These are phyloP conservation scores for Corythucha ciliata DNA, from an alignment of 2,888 invertebrate genomes.

Conservation along the genomic window DNA sequence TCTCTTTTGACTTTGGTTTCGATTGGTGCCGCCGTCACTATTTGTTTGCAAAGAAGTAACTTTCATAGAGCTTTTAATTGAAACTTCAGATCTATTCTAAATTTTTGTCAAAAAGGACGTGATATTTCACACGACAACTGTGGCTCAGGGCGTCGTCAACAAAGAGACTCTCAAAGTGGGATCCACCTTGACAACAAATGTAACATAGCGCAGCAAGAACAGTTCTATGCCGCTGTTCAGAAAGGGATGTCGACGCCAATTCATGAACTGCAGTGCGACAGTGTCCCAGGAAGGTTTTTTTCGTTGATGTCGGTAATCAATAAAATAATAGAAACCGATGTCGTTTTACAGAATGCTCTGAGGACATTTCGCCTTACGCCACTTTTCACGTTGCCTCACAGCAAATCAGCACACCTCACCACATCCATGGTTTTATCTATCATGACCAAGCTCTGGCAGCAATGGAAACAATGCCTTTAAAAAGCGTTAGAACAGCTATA, in stretches of 20 bases:
- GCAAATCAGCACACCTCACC: slow-evolving; percentile 34
- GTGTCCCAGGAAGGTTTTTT: slow-evolving; percentile 35
- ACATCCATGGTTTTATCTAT: slow-evolving; percentile 38
- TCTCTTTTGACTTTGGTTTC: slow-evolving; percentile 36
- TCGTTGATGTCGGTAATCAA: neutral
- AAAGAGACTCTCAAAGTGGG: slow-evolving; percentile 33
- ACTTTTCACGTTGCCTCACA: slow-evolving; percentile 39
- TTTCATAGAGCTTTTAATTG: slow-evolving; percentile 1
- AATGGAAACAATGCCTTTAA: slow-evolving; percentile 39
- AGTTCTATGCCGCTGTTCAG: slow-evolving; percentile 38
- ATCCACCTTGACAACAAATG: slow-evolving; percentile 38
- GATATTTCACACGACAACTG: slow-evolving; percentile 16
- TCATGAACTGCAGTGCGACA: slow-evolving; percentile 33
- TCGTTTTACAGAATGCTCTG: slow-evolving; percentile 38
- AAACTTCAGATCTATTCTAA: neutral
- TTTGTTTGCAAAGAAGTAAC: slow-evolving; percentile 39
- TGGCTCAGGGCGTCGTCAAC: slow-evolving; percentile 13
- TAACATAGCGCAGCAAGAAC: slow-evolving; percentile 38
- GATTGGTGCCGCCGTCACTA: slow-evolving; percentile 36
- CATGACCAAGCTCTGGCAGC: slow-evolving; percentile 38
- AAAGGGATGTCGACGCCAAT: slow-evolving; percentile 35
- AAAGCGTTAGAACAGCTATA: slow-evolving; percentile 38
- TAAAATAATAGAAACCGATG: too few relatives aligned
- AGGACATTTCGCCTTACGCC: slow-evolving; percentile 41
- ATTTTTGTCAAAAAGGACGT: slow-evolving; percentile 3